phyloP scores from a whole-genome alignment of 2,888 invertebrate genomes.

The Tetragonula carbonaria region DNA sequence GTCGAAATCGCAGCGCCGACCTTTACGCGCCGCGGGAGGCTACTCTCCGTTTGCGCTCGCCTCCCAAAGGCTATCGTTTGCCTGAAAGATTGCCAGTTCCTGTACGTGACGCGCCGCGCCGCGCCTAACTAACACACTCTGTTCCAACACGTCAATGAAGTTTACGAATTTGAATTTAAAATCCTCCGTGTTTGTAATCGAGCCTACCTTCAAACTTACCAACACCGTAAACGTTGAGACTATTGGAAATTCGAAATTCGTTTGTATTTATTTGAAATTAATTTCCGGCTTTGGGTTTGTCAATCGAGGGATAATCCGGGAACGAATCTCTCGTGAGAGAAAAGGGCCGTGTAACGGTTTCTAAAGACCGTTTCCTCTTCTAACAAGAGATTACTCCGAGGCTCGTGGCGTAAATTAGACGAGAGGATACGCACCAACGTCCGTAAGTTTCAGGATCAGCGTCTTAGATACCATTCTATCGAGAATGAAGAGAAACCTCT shows the following conservation, averaged over 20 bases:
- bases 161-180: neutral
- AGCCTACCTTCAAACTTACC: no score
- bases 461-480: neutral
- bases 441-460: conserved; percentile 20
- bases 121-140: neutral
- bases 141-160: neutral
- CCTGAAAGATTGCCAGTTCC: conserved; percentile 53
- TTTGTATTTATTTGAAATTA: no score
- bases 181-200: no score
- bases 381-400: neutral
- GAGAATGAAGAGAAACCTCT: neutral
- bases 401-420: neutral
- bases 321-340: neutral
- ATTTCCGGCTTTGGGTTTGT: neutral
- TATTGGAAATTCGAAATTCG: neutral
- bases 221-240: neutral
- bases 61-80: conserved; percentile 57
- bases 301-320: no score
- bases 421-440: neutral
- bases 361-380: neutral
- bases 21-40: conserved; percentile 62
- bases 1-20: conserved; percentile 60
- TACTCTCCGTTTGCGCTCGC: conserved; percentile 56
- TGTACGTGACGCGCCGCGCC: conserved; percentile 27
- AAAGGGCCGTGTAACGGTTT: neutral